Evolutionary conservation across 2,888 invertebrate genomes (phyloP).

Genomic region (Heliothis peltigera): DNA sequence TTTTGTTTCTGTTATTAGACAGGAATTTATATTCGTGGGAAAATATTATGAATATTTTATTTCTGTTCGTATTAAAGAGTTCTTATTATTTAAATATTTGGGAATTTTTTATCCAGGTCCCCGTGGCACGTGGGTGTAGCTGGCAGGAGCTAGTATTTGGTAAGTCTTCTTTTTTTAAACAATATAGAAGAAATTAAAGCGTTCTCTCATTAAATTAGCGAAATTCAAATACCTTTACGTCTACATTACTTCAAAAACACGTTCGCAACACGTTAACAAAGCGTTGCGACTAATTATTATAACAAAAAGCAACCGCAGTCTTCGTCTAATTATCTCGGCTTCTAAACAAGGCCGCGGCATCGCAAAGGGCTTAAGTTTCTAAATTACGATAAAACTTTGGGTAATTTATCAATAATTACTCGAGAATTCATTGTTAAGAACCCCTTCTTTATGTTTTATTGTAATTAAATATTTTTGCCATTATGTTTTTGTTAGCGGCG

Average conservation of each 20-base stretch:
- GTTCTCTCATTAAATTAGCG: neutral
- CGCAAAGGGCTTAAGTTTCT: constrained; percentile 58
- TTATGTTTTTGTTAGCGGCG: constrained; percentile 33
- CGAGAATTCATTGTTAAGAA: constrained; percentile 54
- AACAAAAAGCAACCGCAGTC: constrained; percentile 48
- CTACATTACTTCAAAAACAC: constrained; percentile 2
- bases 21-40: neutral
- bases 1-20: neutral
- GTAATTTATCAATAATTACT: constrained; percentile 65
- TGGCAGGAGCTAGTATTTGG: too few relatives aligned
- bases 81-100: too few relatives aligned
- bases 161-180: too few relatives aligned
- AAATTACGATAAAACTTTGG: constrained; percentile 59
- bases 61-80: too few relatives aligned
- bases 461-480: constrained; percentile 58
- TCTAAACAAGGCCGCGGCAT: constrained; percentile 32
- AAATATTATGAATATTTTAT: too few relatives aligned
- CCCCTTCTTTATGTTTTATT: constrained; percentile 56
- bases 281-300: constrained; percentile 43
- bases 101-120: too few relatives aligned
- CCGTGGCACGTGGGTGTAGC: too few relatives aligned
- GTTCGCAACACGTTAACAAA: constrained; percentile 32
- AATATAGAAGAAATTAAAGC: neutral
- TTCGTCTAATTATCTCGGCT: constrained; percentile 53
- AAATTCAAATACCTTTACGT: neutral